Percentiles rank a stretch among this genome's conserved stretches.
Evolutionary conservation across 2,888 invertebrate genomes (phyloP).

Genomic region (Agapostemon virescens): DNA sequence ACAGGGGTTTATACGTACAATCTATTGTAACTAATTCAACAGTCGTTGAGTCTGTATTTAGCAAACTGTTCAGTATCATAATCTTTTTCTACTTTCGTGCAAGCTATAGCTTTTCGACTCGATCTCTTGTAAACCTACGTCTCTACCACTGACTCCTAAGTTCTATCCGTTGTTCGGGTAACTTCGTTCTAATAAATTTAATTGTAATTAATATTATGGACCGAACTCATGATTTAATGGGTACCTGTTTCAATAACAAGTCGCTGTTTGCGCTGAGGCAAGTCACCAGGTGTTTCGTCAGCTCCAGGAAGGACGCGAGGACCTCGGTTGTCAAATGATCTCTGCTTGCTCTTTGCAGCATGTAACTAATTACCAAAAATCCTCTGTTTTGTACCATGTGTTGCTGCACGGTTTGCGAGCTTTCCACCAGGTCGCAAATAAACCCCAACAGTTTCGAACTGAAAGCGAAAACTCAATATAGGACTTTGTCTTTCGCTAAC

Average conservation of each 20-base stretch:
- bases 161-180: constrained; percentile 5
- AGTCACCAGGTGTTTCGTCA: constrained; percentile 95
- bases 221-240: constrained; percentile 50
- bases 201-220: constrained; percentile 31
- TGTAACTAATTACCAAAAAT: constrained; percentile 98
- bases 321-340: constrained; percentile 97
- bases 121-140: constrained; percentile 33
- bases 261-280: constrained; percentile 96
- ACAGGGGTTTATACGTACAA: constrained; percentile 5
- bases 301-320: constrained; percentile 93
- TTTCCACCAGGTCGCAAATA: constrained; percentile 98
- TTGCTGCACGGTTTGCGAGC: constrained; percentile 98
- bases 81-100: constrained; percentile 44
- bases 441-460: constrained; percentile 98
- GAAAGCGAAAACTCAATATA: neutral
- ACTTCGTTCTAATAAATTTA: constrained; percentile 24
- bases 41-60: neutral
- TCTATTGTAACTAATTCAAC: constrained; percentile 3
- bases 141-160: constrained; percentile 3
- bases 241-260: constrained; percentile 94
- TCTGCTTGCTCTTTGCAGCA: constrained; percentile 94
- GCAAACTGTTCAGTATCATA: neutral
- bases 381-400: constrained; percentile 99
- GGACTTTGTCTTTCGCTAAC: neutral
- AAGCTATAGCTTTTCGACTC: constrained; percentile 28